Base-by-base conservation (phyloP, 1,140 invertebrate genomes). In the Bombus ignitus region DNA sequence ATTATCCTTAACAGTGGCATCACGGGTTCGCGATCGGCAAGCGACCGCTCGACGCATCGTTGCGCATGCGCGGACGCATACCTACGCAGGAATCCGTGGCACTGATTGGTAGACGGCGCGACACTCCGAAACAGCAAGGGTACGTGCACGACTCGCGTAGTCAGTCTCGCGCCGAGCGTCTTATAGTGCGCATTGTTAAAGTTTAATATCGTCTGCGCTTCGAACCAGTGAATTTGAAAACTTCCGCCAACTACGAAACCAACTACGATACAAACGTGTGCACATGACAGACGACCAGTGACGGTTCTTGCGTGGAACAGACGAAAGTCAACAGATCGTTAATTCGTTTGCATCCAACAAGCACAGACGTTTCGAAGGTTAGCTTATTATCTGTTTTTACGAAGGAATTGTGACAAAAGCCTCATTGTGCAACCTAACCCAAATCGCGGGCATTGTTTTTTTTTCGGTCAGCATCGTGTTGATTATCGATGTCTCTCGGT, bases 101-200 rank as follows among this genome's bases (percentile, higher is more conserved):
- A 57, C 62, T 59, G 81, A 85, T 78, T 76, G 84, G 85, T 66
- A 47, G 65, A 59, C 88, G 81, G 42, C 39, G n/a, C 32, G 71
- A 44, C 53, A 25, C 71, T 82, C 57, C 8, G 57, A 42, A 39
- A 75, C 72, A 12, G 37, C 77, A 53, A 70, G 53, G 62, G 53
- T 81, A 42, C 85, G 76, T 86, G 84, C 72, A 83, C 84, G 83
- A 83, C 59, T 78, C 71, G 70, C 75, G 73, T 80, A 84, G 77
- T 90, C 90, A 93, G 93, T 93, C 88, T 87, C 88, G 92, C 90
- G 92, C 86, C 81, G 89, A 88, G 88, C 89, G 86, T 89, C 72
- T 84, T 83, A 15, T 18, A 47, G 80, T 39, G 78, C 74, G 85
- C 59, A 32, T 77, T n/a, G 73, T 86, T 1, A 3, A 28, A 3